A percentile compares a stretch with the other conserved stretches of the same genome.
Evolutionary conservation across 2,888 invertebrate species (phyloP).

Genomic region (Barypeithes pellucidus): DNA sequence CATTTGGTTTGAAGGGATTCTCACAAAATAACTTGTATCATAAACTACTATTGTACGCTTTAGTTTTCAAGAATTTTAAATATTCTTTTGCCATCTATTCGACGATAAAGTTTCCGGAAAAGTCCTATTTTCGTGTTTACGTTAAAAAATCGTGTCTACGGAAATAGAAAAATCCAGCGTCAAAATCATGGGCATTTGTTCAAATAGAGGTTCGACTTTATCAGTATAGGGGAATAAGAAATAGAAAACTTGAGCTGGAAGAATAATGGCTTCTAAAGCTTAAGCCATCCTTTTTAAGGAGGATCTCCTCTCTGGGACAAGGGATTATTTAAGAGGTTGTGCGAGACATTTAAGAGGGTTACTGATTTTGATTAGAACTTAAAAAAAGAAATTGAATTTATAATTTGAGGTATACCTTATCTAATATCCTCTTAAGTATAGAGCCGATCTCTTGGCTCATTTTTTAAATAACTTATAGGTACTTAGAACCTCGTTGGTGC

Average conservation of each 20-base stretch:
- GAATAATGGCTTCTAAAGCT: constrained; percentile 48
- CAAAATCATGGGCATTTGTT: constrained; percentile 39
- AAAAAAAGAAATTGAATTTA: constrained; percentile 2
- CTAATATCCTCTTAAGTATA: not conserved
- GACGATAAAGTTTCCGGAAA: not conserved
- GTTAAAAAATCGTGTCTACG: constrained; percentile 17
- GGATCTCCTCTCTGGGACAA: constrained; percentile 43
- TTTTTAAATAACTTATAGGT: too few relatives aligned
- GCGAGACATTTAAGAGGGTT: constrained; percentile 47
- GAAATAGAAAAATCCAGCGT: constrained; percentile 17
- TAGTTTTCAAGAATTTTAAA: too few relatives aligned
- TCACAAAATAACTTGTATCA: too few relatives aligned
- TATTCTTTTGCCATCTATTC: not conserved
- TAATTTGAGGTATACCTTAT: not conserved
- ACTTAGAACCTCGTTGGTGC: too few relatives aligned
- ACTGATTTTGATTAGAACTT: constrained; percentile 15
- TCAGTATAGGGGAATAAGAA: constrained; percentile 45
- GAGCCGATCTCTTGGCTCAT: too few relatives aligned
- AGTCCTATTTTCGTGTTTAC: constrained; percentile 1
- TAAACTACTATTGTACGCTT: too few relatives aligned
- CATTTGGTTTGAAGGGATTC: too few relatives aligned
- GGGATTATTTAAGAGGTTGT: constrained; percentile 51
- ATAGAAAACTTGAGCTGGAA: constrained; percentile 45
- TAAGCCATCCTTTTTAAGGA: constrained; percentile 46
- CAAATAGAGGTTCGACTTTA: constrained; percentile 48